Conservation (phyloP, 2,888 invertebrate species). For the Polymixis flavicincta region DNA sequence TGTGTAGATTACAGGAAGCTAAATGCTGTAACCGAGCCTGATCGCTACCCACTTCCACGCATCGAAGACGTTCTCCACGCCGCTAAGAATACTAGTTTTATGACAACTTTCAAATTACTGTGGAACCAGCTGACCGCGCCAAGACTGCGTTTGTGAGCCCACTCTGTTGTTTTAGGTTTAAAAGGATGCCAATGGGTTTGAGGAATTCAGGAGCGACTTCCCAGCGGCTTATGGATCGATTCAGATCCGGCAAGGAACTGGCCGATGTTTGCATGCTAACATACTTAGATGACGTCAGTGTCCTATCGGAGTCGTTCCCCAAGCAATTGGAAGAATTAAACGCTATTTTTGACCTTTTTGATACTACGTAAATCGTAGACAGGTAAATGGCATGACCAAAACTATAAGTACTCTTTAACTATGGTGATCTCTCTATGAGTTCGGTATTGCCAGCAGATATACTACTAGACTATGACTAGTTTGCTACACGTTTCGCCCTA, state of each 20-base stretch:
- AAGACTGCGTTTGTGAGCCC: slow-evolving; percentile 59
- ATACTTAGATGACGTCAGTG: slow-evolving; percentile 69
- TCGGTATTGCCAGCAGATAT: too few relatives aligned
- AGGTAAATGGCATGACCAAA: too few relatives aligned
- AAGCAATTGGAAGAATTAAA: slow-evolving; percentile 66
- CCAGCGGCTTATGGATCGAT: slow-evolving; percentile 62
- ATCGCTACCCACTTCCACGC: slow-evolving; percentile 34
- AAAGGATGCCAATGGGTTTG: slow-evolving; percentile 63
- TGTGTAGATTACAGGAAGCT: slow-evolving; percentile 66
- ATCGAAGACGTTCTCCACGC: slow-evolving; percentile 65
- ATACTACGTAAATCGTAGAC: too few relatives aligned
- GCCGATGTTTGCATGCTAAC: slow-evolving; percentile 16
- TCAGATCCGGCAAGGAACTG: slow-evolving; percentile 24
- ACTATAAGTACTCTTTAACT: too few relatives aligned
- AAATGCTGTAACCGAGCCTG: slow-evolving; percentile 51
- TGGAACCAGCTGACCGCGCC: slow-evolving; percentile 48
- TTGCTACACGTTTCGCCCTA: too few relatives aligned
- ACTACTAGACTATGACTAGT: too few relatives aligned
- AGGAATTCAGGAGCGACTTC: slow-evolving; percentile 62
- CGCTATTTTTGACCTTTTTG: slow-evolving; percentile 62
- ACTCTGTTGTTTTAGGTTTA: slow-evolving; percentile 55
- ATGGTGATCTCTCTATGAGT: too few relatives aligned
- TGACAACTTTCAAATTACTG: slow-evolving; percentile 41
- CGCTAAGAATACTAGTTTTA: slow-evolving; percentile 56
- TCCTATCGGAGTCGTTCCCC: slow-evolving; percentile 59